phyloP scores from a whole-genome alignment of 2,888 invertebrate species.

The Panopea generosa region DNA sequence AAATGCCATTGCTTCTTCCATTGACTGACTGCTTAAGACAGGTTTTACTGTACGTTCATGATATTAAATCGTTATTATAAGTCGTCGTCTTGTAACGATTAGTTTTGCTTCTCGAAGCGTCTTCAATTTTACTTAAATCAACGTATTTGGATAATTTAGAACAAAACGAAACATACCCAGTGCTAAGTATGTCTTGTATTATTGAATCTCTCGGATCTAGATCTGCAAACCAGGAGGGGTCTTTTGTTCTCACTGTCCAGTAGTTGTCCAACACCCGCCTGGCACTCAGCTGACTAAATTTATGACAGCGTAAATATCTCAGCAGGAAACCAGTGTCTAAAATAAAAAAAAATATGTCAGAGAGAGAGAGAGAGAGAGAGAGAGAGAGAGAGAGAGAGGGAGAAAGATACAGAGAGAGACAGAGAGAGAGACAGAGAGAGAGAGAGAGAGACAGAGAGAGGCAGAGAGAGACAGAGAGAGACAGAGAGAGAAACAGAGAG shows the following conservation, averaged over 20 bases:
- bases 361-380: neutral
- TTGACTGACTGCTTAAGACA: no score
- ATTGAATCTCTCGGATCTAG: constrained; percentile 6
- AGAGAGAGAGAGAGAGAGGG: constrained; percentile 10
- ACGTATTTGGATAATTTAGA: no score
- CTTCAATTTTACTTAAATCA: no score
- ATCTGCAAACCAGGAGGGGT: constrained; percentile 28
- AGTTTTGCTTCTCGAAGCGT: no score
- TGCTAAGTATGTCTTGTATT: no score
- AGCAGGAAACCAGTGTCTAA: constrained; percentile 59
- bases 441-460: neutral
- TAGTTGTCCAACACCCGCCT: constrained; percentile 55
- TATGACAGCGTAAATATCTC: constrained; percentile 63
- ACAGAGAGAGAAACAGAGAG: no score
- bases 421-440: constrained; percentile 11
- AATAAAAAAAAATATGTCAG: neutral
- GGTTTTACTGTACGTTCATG: no score
- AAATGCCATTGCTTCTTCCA: no score
- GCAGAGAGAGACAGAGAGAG: neutral
- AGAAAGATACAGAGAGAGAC: no score
- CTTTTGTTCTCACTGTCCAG: constrained; percentile 32
- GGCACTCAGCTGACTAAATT: constrained; percentile 66
- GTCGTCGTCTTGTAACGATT: no score
- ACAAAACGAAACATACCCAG: no score
- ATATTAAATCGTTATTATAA: no score